A percentile compares a stretch with the other conserved stretches of the same genome.
Evolutionary conservation across 2,888 invertebrate species (phyloP).

Genomic region (Cryptophagus acutangulus): DNA sequence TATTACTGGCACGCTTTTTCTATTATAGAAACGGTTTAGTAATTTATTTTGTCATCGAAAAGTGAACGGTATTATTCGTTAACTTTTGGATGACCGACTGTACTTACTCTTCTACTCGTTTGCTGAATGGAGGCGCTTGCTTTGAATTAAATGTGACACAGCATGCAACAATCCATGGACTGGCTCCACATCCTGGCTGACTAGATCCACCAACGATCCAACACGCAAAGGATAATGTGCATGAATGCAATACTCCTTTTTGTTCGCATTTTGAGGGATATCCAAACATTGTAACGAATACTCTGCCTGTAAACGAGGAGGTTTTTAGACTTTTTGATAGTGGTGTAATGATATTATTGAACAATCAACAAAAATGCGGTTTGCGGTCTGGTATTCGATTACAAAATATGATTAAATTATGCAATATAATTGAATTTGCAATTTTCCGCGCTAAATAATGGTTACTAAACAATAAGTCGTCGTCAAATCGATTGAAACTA

Average conservation of each 20-base stretch:
- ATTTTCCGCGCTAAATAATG: too few species aligned
- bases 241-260: constrained; percentile 57
- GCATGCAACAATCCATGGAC: constrained; percentile 68
- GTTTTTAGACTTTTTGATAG: too few species aligned
- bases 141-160: constrained; percentile 51
- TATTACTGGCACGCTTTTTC: constrained; percentile 31
- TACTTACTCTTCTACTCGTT: too few species aligned
- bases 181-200: constrained; percentile 62
- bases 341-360: too few species aligned
- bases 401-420: too few species aligned
- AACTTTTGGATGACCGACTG: not conserved
- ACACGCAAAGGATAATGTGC: constrained; percentile 67
- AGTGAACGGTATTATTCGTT: not conserved
- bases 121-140: not conserved
- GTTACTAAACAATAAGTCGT: too few species aligned
- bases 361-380: too few species aligned
- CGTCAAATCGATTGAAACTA: too few species aligned
- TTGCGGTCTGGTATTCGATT: too few species aligned
- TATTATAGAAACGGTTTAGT: too few species aligned
- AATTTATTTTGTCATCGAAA: too few species aligned
- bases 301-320: constrained; percentile 38
- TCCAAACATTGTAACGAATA: constrained; percentile 56
- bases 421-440: too few species aligned
- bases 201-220: constrained; percentile 70
- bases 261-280: constrained; percentile 56